Evolutionary conservation across 2,888 invertebrate genomes (phyloP).

Genomic region (Drosophila koepferae): DNA sequence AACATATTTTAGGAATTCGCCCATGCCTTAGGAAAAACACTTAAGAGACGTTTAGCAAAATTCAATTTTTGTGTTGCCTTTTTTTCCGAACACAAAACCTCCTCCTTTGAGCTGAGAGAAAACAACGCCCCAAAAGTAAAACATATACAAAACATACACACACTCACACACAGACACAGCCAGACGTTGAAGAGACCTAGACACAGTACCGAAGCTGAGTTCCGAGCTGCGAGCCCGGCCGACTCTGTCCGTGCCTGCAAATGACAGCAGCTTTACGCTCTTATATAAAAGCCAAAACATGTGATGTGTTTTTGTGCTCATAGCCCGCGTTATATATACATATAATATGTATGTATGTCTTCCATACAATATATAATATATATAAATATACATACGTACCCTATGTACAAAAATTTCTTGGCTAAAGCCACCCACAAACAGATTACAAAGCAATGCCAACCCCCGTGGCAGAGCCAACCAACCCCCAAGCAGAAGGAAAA

Average conservation of each 20-base stretch:
- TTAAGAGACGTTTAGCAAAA: constrained; percentile 64
- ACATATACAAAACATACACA: constrained; percentile 42
- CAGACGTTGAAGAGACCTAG: constrained; percentile 46
- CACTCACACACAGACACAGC: constrained; percentile 17
- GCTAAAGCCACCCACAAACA: constrained; percentile 72
- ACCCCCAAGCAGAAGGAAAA: constrained; percentile 48
- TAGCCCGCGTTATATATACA: constrained; percentile 31
- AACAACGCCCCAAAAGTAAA: constrained; percentile 73
- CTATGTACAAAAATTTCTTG: constrained; percentile 62
- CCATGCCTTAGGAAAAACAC: constrained; percentile 35
- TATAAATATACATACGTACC: constrained; percentile 17
- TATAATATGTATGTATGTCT: constrained; percentile 12
- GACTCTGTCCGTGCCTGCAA: constrained; percentile 57
- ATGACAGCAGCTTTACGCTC: constrained; percentile 73
- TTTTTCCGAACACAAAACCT: constrained; percentile 37
- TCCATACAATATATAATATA: constrained; percentile 19
- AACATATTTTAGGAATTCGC: constrained; percentile 62
- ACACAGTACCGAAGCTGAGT: constrained; percentile 51
- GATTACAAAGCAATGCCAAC: constrained; percentile 72
- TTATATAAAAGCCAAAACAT: constrained; percentile 77
- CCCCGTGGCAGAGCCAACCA: constrained; percentile 68
- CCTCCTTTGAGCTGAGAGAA: constrained; percentile 23
- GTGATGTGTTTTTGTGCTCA: constrained; percentile 59
- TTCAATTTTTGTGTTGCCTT: constrained; percentile 53
- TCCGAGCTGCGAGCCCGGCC: constrained; percentile 43